Percentiles rank a stretch among this genome's conserved stretches.
phyloP scores from a whole-genome alignment of 1,140 invertebrate genomes.

The Aphaenogaster ashmeadi region DNA sequence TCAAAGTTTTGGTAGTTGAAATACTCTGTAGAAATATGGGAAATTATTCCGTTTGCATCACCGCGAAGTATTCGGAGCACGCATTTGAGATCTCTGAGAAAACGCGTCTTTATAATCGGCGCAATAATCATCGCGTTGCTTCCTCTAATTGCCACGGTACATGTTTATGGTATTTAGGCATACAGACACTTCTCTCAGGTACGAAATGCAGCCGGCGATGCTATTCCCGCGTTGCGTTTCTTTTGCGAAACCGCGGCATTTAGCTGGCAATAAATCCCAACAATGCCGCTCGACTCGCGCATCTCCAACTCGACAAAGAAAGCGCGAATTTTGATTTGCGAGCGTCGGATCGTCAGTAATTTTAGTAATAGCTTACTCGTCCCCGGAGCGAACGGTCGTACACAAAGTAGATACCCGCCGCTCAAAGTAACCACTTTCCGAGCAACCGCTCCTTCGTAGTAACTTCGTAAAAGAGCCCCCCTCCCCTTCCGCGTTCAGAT shows the following conservation, averaged over 20 bases:
- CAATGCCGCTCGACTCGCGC: conserved; percentile 68
- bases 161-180: conserved; percentile 61
- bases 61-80: conserved; percentile 25
- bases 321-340: conserved; percentile 86
- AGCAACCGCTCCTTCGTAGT: conserved; percentile 78
- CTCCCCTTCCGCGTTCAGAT: conserved; percentile 78
- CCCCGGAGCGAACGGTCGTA: conserved; percentile 68
- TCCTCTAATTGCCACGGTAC: conserved; percentile 59
- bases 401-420: conserved; percentile 65
- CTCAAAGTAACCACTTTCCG: conserved; percentile 80
- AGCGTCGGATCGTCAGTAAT: conserved; percentile 86
- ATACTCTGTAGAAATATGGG: not conserved
- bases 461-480: conserved; percentile 84
- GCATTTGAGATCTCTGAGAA: not conserved
- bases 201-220: conserved; percentile 27
- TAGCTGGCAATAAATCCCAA: conserved; percentile 76
- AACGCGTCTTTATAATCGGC: conserved; percentile 35
- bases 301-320: conserved; percentile 74
- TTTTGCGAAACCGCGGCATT: conserved; percentile 70
- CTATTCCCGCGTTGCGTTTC: conserved; percentile 55
- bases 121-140: conserved; percentile 65
- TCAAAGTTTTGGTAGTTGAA: not conserved
- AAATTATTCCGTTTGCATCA: conserved; percentile 26
- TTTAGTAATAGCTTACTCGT: conserved; percentile 86
- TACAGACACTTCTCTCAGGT: conserved; percentile 32